Evolutionary conservation across 2,113 vertebrate species (phyloP).

Genomic region (Kryptolebias marmoratus): DNA sequence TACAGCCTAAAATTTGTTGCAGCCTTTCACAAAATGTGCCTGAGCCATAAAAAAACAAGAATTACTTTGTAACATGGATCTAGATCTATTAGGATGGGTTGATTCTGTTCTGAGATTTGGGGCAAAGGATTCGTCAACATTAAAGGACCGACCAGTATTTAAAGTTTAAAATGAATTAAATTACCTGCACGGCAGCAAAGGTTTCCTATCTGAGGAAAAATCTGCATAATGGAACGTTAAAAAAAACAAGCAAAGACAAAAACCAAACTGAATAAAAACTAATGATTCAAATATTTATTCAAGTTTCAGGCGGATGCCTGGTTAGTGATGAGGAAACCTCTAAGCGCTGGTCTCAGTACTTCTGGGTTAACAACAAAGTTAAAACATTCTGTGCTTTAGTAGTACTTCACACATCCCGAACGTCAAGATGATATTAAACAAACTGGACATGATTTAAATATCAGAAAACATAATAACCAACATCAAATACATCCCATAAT

Average conservation of each 20-base stretch:
- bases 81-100: too few species aligned
- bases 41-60: too few species aligned
- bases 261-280: background rate
- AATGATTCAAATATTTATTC: constrained; percentile 44
- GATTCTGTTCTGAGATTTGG: too few species aligned
- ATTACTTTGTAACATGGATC: too few species aligned
- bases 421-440: constrained; percentile 1
- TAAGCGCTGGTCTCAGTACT: constrained; percentile 10
- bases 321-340: background rate
- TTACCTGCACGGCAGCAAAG: background rate
- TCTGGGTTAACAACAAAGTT: background rate
- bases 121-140: too few species aligned
- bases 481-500: constrained; percentile 15
- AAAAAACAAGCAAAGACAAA: too few species aligned
- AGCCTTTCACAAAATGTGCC: too few species aligned
- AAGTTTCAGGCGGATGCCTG: background rate
- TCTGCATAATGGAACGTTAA: background rate
- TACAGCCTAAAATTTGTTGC: too few species aligned
- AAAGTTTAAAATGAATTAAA: too few species aligned
- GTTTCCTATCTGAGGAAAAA: background rate
- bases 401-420: too few species aligned
- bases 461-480: background rate
- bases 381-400: background rate
- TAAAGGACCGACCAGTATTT: too few species aligned
- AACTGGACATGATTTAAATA: constrained; percentile 22